Conservation (phyloP, 2,797 vertebrate genomes). For the Leptatherina wallacei region DNA sequence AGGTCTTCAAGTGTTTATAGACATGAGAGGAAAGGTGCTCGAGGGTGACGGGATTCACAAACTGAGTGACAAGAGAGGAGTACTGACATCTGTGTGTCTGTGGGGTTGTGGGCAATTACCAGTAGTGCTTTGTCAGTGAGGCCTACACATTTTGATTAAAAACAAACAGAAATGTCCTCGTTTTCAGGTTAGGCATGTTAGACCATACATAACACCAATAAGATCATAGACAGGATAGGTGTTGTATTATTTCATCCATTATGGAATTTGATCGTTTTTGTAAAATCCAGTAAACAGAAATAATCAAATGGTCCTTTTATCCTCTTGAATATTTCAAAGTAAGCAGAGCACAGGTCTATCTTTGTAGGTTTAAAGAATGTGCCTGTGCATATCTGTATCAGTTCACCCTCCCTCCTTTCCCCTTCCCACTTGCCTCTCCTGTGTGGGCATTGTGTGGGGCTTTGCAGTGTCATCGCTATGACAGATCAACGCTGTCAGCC, state of each 20-base stretch:
- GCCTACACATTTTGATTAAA: constrained; percentile 22
- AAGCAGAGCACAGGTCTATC: constrained; percentile 41
- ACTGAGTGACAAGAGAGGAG: constrained; percentile 83
- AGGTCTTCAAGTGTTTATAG: constrained; percentile 92
- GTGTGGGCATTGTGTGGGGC: constrained; percentile 73
- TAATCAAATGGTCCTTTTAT: neutral
- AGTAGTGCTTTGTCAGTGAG: constrained; percentile 9
- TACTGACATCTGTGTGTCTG: constrained; percentile 63
- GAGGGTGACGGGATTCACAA: constrained; percentile 86
- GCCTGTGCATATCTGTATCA: constrained; percentile 69
- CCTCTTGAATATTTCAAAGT: constrained; percentile 13
- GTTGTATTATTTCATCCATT: neutral
- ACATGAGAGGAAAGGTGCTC: constrained; percentile 88
- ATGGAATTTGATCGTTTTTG: neutral
- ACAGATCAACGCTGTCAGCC: constrained; percentile 84
- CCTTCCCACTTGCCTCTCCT: constrained; percentile 47
- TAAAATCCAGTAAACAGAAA: neutral
- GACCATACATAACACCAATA: neutral
- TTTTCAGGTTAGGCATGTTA: neutral
- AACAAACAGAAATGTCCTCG: constrained; percentile 5
- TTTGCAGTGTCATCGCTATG: constrained; percentile 77
- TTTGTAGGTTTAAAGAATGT: constrained; percentile 67
- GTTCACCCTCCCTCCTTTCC: constrained; percentile 35
- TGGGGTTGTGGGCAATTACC: constrained; percentile 56
- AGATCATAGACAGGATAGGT: neutral